A percentile compares a stretch with the other conserved stretches of the same genome.
These are phyloP conservation scores for Halotydeus destructor DNA, from an alignment of 1,140 invertebrate species.

Conservation along the genomic window DNA sequence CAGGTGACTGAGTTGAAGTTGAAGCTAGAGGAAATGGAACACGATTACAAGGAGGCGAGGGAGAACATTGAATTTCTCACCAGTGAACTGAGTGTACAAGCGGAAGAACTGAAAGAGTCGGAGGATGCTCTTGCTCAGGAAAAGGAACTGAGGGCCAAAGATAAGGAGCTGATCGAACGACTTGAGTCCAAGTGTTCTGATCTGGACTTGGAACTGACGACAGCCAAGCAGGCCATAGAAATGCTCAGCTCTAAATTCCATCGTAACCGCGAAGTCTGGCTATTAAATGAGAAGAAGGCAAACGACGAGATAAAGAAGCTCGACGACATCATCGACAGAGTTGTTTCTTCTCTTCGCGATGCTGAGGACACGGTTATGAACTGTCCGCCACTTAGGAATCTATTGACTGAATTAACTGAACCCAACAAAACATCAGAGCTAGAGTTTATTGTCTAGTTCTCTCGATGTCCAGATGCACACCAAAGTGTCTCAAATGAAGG, in stretches of 20 bases:
- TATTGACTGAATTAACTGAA: no score
- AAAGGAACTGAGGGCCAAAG: not conserved
- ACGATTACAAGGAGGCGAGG: conserved; percentile 8
- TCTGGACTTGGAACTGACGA: no score
- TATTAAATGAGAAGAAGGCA: conserved; percentile 13
- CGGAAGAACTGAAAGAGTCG: conserved; percentile 4
- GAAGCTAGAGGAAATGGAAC: conserved; percentile 6
- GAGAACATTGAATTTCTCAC: conserved; percentile 10
- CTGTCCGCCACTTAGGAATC: no score
- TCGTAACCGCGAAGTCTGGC: conserved; percentile 9
- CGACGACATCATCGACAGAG: conserved; percentile 16
- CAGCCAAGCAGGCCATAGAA: no score
- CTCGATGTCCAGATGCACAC: no score
- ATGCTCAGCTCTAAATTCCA: conserved; percentile 13
- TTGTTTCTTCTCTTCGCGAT: no score
- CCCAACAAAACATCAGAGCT: no score
- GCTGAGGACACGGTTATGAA: no score
- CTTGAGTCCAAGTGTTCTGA: no score
- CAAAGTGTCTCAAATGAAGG: no score
- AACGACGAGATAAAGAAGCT: conserved; percentile 14
- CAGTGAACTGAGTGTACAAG: conserved; percentile 1
- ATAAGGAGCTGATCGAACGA: conserved; percentile 1
- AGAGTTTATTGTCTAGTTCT: no score
- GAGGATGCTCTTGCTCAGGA: conserved; percentile 6
- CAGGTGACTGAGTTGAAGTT: no score